Conservation (phyloP, 2,797 vertebrate species). For the Octomys mimax region DNA sequence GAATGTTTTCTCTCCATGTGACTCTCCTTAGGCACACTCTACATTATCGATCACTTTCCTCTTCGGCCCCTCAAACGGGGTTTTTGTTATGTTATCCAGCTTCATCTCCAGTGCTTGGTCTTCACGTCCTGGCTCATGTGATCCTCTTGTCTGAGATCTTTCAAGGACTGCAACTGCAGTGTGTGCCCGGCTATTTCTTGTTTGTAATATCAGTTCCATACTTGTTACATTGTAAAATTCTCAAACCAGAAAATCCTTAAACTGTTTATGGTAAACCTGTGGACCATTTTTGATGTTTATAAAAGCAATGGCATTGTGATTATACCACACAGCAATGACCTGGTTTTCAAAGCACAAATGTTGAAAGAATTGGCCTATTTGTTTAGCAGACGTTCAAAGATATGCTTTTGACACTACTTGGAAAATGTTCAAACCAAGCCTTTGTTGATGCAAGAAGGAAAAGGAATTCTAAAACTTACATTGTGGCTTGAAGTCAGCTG, state of each 20-base stretch:
- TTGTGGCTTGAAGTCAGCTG: background rate
- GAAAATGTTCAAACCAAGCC: constrained; percentile 42
- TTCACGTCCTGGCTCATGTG: background rate
- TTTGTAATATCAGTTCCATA: background rate
- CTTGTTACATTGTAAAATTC: background rate
- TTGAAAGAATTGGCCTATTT: constrained; percentile 13
- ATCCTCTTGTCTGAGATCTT: background rate
- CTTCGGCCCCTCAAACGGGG: background rate
- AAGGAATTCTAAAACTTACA: constrained; percentile 53
- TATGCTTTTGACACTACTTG: constrained; percentile 38
- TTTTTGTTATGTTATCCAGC: background rate
- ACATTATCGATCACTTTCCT: too few species aligned
- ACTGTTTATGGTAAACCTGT: constrained; percentile 15
- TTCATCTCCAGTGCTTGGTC: background rate
- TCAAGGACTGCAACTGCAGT: background rate
- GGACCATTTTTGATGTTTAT: background rate
- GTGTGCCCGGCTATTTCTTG: background rate
- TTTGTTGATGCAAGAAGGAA: constrained; percentile 58
- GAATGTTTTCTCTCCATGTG: too few species aligned
- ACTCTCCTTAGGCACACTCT: too few species aligned
- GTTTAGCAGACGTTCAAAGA: constrained; percentile 7
- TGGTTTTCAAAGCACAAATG: constrained; percentile 43
- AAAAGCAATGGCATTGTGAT: background rate
- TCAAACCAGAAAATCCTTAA: background rate
- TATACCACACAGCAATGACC: background rate